Percentiles rank a stretch among this genome's conserved stretches.
Conservation (phyloP, 1,140 invertebrate species). For the Leptinotarsa undecemlineata region DNA sequence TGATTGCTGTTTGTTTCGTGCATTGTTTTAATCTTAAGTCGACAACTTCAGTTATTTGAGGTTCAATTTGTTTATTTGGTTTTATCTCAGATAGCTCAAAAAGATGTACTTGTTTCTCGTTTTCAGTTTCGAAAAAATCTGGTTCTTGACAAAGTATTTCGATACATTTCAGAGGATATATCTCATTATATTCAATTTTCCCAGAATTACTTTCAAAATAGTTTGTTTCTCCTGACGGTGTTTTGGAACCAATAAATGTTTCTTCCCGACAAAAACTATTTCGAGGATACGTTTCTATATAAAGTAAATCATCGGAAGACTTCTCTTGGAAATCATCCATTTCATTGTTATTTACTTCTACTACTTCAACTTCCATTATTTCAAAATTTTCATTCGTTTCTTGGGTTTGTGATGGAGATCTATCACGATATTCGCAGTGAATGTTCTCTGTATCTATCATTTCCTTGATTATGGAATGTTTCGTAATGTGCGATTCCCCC, state of each 20-base stretch:
- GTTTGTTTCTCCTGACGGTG: neutral
- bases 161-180: too few relatives aligned
- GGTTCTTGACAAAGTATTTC: too few relatives aligned
- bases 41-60: too few relatives aligned
- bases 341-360: conserved; percentile 24
- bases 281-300: conserved; percentile 9
- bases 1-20: too few relatives aligned
- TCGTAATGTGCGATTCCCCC: neutral
- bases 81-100: too few relatives aligned
- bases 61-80: too few relatives aligned
- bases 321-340: conserved; percentile 19
- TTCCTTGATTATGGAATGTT: conserved; percentile 8
- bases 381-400: conserved; percentile 17
- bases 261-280: neutral
- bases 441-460: conserved; percentile 1
- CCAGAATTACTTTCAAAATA: neutral
- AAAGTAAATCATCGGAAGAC: neutral
- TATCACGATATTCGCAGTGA: neutral
- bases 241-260: neutral
- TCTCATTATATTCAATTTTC: conserved; percentile 11
- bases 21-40: too few relatives aligned
- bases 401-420: neutral
- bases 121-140: too few relatives aligned
- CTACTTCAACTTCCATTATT: conserved; percentile 30
- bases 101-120: too few relatives aligned